Evolutionary conservation across 2,797 vertebrate species (phyloP).

Genomic region (Chlorospingus semifuscus): DNA sequence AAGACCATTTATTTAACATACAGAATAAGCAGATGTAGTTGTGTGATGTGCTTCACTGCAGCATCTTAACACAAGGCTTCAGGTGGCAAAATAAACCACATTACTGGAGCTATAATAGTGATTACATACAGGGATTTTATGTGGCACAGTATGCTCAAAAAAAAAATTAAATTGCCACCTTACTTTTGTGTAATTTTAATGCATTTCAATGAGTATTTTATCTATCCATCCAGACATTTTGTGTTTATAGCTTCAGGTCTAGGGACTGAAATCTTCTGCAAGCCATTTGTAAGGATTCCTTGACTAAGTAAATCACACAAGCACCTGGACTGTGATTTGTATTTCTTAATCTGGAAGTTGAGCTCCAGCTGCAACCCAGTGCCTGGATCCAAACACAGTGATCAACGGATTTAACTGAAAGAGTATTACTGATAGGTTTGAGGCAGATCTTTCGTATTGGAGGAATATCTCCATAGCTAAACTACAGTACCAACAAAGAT

Average conservation of each 20-base stretch:
- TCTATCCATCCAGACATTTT: not conserved
- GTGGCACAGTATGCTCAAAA: not conserved
- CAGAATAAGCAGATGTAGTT: constrained; percentile 24
- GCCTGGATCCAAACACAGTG: not conserved
- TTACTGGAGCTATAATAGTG: not conserved
- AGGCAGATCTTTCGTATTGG: not conserved
- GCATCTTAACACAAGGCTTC: not conserved
- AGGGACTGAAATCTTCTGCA: not conserved
- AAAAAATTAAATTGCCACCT: not conserved
- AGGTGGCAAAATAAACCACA: not conserved
- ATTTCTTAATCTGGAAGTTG: not conserved
- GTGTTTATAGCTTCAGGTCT: not conserved
- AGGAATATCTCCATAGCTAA: not conserved
- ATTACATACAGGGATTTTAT: not conserved
- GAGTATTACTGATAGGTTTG: not conserved
- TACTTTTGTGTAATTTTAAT: not conserved
- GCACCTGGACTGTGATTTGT: not conserved
- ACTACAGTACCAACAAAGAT: not conserved
- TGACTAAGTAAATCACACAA: not conserved
- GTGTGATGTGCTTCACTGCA: not conserved
- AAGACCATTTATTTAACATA: constrained; percentile 51
- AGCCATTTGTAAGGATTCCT: not conserved
- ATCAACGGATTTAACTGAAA: not conserved
- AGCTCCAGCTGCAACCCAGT: not conserved
- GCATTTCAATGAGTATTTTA: not conserved